A percentile compares a stretch with the other conserved stretches of the same genome.
Conservation (phyloP, 2,888 invertebrate genomes). For the Megalurothrips usitatus region DNA sequence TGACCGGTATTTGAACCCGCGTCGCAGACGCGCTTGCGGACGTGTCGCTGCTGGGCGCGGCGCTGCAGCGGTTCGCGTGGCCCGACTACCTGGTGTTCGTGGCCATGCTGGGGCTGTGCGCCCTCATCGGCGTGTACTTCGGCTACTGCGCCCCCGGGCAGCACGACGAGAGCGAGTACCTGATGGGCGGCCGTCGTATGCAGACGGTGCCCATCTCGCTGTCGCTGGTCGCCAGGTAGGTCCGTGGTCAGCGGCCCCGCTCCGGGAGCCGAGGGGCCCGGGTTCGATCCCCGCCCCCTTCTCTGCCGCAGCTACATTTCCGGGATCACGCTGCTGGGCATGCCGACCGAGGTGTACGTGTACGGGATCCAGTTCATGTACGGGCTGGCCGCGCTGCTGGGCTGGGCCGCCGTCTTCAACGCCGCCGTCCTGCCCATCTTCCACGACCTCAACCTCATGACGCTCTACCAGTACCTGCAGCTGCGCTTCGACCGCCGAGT, state of each 20-base stretch:
- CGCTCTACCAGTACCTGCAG: conserved; percentile 75
- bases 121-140: conserved; percentile 76
- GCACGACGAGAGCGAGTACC: conserved; percentile 63
- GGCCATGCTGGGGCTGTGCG: conserved; percentile 69
- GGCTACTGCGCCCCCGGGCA: conserved; percentile 61
- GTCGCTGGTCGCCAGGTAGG: conserved; percentile 77
- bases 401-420: conserved; percentile 64
- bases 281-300: background rate
- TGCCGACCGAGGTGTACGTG: conserved; percentile 75
- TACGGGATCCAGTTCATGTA: conserved; percentile 74
- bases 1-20: background rate
- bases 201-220: conserved; percentile 75
- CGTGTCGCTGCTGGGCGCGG: conserved; percentile 50
- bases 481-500: conserved; percentile 64
- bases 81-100: conserved; percentile 75
- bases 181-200: conserved; percentile 79
- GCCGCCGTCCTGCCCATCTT: conserved; percentile 68
- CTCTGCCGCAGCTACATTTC: conserved; percentile 59
- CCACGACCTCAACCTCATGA: conserved; percentile 67
- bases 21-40: conserved; percentile 41
- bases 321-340: conserved; percentile 71
- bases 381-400: conserved; percentile 57
- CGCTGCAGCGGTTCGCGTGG: conserved; percentile 63
- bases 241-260: conserved; percentile 10
- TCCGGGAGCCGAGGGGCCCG: background rate